phyloP scores from a whole-genome alignment of 2,797 vertebrate species.

The Acropternis orthonyx region DNA sequence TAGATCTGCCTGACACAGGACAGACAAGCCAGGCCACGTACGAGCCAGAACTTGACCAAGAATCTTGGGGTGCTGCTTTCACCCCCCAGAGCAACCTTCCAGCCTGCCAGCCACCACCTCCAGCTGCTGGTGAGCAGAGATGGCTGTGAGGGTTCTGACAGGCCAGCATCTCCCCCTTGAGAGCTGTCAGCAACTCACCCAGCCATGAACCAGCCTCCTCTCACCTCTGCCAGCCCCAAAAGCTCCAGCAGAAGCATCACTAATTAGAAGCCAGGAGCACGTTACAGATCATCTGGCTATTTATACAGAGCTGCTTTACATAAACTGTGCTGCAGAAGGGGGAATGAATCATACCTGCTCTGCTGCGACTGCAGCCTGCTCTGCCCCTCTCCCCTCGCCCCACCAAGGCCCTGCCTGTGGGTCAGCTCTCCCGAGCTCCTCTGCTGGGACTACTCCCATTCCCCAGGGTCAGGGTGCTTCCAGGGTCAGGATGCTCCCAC shows the following conservation, averaged over 20 bases:
- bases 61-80: neutral
- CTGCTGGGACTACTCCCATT: accelerated
- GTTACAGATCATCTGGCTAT: neutral
- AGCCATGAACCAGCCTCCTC: neutral
- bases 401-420: neutral
- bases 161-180: neutral
- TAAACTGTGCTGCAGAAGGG: conserved; percentile 15
- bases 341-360: conserved; percentile 50
- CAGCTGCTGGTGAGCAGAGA: neutral
- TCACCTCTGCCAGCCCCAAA: neutral
- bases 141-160: accelerated
- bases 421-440: neutral
- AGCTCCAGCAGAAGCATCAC: neutral
- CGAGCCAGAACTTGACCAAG: neutral
- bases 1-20: neutral
- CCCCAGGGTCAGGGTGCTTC: neutral
- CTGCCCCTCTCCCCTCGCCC: neutral
- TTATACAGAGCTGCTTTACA: conserved; percentile 44
- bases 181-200: neutral
- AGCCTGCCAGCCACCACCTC: neutral
- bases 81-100: neutral
- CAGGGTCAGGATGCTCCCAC: neutral
- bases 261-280: conserved; percentile 17
- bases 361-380: neutral
- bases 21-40: neutral